A percentile compares a stretch with the other conserved stretches of the same genome.
These are phyloP conservation scores for Drosophila tani DNA, from an alignment of 1,140 invertebrate genomes.

Conservation along the genomic window DNA sequence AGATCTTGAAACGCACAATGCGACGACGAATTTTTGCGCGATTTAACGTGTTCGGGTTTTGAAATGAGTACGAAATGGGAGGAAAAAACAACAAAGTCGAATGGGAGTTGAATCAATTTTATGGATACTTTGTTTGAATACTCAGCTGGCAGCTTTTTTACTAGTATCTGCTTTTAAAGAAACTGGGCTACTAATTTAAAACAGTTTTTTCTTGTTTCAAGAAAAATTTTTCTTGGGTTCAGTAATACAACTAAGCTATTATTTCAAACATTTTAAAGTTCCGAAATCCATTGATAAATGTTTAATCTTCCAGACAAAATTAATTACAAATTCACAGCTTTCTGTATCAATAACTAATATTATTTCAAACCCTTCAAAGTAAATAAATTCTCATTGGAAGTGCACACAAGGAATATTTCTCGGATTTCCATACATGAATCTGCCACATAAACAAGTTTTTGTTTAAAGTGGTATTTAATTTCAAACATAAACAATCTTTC, in stretches of 20 bases:
- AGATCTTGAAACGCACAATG: slow-evolving; percentile 65
- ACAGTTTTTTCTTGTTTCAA: no score
- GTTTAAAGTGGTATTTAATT: background rate
- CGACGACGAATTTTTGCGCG: slow-evolving; percentile 32
- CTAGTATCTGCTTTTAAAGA: background rate
- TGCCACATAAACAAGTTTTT: background rate
- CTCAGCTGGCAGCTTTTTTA: background rate
- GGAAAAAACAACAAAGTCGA: slow-evolving; percentile 21
- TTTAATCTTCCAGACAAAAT: background rate
- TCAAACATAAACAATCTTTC: slow-evolving; percentile 10
- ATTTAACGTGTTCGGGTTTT: slow-evolving; percentile 63
- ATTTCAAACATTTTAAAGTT: no score
- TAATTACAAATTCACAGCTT: no score
- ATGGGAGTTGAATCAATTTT: slow-evolving; percentile 15
- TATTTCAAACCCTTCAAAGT: background rate
- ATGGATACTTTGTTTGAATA: slow-evolving; percentile 19
- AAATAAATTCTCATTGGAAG: background rate
- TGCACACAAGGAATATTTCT: background rate
- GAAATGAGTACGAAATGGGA: slow-evolving; percentile 28
- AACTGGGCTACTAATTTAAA: background rate
- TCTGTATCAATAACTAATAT: no score
- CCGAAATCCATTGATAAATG: no score
- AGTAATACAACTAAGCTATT: no score
- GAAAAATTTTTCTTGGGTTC: no score
- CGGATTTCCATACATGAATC: background rate